These are phyloP conservation scores for Crypturellus undulatus DNA, from an alignment of 2,113 vertebrate species.

Conservation along the genomic window DNA sequence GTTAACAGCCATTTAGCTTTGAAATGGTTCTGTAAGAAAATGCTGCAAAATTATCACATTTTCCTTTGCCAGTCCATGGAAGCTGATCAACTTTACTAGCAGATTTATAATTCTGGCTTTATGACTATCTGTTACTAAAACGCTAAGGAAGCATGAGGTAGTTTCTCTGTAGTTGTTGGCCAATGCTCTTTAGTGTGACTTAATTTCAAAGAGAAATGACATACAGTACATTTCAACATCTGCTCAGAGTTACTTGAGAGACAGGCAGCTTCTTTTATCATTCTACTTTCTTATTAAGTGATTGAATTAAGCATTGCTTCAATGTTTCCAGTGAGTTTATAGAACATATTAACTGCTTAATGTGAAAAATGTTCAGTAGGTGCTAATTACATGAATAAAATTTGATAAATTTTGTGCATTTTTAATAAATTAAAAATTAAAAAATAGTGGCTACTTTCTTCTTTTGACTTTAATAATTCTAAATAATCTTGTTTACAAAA, in stretches of 20 bases:
- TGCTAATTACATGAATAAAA: not conserved
- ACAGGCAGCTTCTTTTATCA: not conserved
- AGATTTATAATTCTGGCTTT: not conserved
- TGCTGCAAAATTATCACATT: not conserved
- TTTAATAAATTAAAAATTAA: not conserved
- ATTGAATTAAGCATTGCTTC: not conserved
- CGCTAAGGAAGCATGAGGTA: not conserved
- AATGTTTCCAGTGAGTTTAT: not conserved
- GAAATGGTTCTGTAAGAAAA: not conserved
- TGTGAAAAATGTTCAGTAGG: not conserved
- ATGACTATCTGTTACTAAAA: not conserved
- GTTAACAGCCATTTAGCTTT: not conserved
- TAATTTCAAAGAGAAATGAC: not conserved
- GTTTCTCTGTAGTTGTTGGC: not conserved
- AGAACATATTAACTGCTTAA: not conserved
- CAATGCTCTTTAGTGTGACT: not conserved
- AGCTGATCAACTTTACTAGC: not conserved
- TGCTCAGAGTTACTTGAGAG: not conserved
- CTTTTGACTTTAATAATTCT: not conserved
- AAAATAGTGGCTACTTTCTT: not conserved
- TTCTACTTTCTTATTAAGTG: not conserved
- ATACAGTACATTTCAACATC: not conserved
- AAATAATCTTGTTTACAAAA: not conserved
- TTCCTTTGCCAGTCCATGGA: not conserved
- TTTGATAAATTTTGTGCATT: not conserved